Evolutionary conservation across 2,888 invertebrate species (phyloP).

Genomic region (Augochlorella aurata): DNA sequence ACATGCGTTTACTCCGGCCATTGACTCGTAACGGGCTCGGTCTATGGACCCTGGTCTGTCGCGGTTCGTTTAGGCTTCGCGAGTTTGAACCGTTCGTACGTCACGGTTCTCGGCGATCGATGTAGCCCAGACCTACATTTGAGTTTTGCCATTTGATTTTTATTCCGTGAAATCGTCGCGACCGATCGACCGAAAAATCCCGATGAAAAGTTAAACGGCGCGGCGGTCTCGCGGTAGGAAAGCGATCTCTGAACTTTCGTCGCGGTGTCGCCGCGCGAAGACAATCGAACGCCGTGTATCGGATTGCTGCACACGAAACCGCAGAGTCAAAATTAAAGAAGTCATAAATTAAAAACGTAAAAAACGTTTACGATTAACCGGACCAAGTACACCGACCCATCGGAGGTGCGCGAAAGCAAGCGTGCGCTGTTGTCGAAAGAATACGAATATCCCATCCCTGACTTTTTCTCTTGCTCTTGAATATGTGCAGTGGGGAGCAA

Average conservation of each 20-base stretch:
- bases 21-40: conserved; percentile 78
- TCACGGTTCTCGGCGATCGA: conserved; percentile 40
- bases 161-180: neutral
- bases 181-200: conserved; percentile 19
- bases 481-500: too few species aligned
- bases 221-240: neutral
- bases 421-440: neutral
- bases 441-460: neutral
- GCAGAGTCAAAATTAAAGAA: neutral
- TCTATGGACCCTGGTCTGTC: conserved; percentile 63
- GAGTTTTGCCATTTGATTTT: neutral
- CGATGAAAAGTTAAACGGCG: conserved; percentile 19
- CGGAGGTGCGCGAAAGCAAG: neutral
- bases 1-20: conserved; percentile 71
- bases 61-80: conserved; percentile 55
- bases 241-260: neutral
- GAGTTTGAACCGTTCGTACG: conserved; percentile 37
- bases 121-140: conserved; percentile 28
- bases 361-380: neutral
- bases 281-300: neutral
- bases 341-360: neutral
- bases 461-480: neutral
- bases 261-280: neutral
- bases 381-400: neutral
- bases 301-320: neutral